Conservation (phyloP, 2,113 vertebrate species). For the Gopherus flavomarginatus region DNA sequence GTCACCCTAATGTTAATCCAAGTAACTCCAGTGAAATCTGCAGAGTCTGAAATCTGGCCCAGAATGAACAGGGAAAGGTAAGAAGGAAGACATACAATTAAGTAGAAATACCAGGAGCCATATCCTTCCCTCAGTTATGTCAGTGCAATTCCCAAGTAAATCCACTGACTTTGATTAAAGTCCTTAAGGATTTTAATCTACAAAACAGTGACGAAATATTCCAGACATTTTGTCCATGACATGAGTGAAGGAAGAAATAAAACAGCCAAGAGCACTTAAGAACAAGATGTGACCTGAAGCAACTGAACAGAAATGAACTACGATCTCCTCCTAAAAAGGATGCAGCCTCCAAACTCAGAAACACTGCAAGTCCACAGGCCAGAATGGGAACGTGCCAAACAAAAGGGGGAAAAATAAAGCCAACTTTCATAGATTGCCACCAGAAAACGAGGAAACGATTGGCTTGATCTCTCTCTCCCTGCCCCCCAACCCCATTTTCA, state of each 20-base stretch:
- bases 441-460: constrained; percentile 65
- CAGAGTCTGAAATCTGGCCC: background rate
- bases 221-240: background rate
- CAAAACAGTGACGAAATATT: background rate
- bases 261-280: constrained; percentile 14
- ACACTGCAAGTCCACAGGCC: background rate
- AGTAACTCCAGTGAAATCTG: background rate
- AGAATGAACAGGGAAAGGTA: background rate
- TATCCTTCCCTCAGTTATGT: background rate
- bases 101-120: background rate
- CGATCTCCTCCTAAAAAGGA: constrained; percentile 4
- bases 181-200: background rate
- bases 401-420: constrained; percentile 28
- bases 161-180: background rate
- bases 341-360: constrained; percentile 37
- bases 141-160: background rate
- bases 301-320: background rate
- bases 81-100: background rate
- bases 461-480: constrained; percentile 36
- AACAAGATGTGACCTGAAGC: constrained; percentile 25
- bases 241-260: background rate
- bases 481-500: constrained; percentile 42
- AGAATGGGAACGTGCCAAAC: constrained; percentile 15
- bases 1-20: background rate
- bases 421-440: constrained; percentile 61